These are phyloP conservation scores for Nephrocerus scutellatus DNA, from an alignment of 2,888 invertebrate species.

Conservation along the genomic window DNA sequence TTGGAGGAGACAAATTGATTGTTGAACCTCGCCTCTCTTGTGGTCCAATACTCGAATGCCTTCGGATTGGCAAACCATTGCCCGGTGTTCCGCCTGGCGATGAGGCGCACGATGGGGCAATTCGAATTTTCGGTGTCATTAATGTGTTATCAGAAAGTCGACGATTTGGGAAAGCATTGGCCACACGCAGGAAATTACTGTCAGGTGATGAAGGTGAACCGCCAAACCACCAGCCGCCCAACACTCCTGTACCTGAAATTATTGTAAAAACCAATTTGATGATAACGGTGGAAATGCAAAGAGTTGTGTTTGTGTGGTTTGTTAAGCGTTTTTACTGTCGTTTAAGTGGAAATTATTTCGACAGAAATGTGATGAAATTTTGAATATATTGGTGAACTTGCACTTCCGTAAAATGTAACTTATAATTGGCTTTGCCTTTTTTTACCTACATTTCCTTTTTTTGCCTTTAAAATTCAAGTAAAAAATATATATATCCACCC, in stretches of 20 bases:
- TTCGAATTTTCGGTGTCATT: conserved; percentile 82
- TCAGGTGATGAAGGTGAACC: conserved; percentile 77
- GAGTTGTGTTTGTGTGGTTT: too few species aligned
- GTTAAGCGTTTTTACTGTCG: too few species aligned
- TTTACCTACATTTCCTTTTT: too few species aligned
- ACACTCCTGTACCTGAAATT: conserved; percentile 54
- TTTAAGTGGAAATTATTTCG: too few species aligned
- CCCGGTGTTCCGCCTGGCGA: conserved; percentile 67
- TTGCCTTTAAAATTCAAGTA: too few species aligned
- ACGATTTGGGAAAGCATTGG: conserved; percentile 73
- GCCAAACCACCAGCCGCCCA: conserved; percentile 79
- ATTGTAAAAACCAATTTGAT: conserved; percentile 19
- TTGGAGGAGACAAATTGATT: conserved; percentile 80
- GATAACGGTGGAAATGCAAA: too few species aligned
- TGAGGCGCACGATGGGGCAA: conserved; percentile 82
- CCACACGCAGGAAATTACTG: conserved; percentile 79
- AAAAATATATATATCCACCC: too few species aligned
- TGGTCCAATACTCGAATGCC: conserved; percentile 87
- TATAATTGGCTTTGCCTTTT: too few species aligned
- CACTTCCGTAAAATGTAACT: too few species aligned
- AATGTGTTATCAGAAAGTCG: conserved; percentile 87
- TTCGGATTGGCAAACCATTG: conserved; percentile 68
- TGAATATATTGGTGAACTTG: too few species aligned
- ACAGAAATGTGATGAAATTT: too few species aligned
- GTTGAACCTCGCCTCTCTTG: conserved; percentile 80